Base-by-base conservation (phyloP, 1,140 invertebrate species). In the Drosophila kurseongensis region DNA sequence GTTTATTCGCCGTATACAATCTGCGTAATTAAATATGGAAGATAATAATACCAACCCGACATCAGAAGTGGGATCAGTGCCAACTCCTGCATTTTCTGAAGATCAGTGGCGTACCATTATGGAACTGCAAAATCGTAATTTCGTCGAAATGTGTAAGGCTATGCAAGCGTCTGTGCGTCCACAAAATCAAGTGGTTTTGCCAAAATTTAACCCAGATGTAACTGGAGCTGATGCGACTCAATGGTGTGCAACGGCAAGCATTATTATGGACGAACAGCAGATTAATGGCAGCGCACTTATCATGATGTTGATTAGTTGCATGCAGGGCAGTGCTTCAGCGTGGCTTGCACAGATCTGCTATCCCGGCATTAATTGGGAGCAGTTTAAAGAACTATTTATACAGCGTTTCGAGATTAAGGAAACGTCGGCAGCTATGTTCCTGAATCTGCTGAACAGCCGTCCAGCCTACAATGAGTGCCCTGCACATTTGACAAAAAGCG, bases 361-460 rank as follows among this genome's bases (percentile, higher is more conserved):
- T 40, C 1, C 38, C 38, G 38, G 38, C 38, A 40, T 40, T 40
- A 40, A 40, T 40, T 40, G 38, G 41, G 6, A 42, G 16, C 42
- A 18, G 42, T 44, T 44, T 44, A 44, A 42, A 23, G 40, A 56
- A 42, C 40, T 44, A n/a, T 40, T 56, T 56, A n/a, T 56, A 56
- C 50, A 52, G 50, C 50, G n/a, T n/a, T n/a, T n/a, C n/a, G n/a
- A n/a, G n/a, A n/a, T n/a, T n/a, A n/a, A n/a, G n/a, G n/a, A n/a
- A n/a, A n/a, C n/a, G n/a, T n/a, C n/a, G n/a, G n/a, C n/a, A n/a
- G n/a, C n/a, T n/a, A n/a, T n/a, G n/a, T n/a, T n/a, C n/a, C n/a
- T n/a, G n/a, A n/a, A n/a, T n/a, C n/a, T 66, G 29, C 36, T 66
- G 62, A 50, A 48, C 36, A 50, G 45, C 45, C 57, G 45, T 50